Conservation (phyloP, 2,888 invertebrate genomes). For the Drosophila differens region DNA sequence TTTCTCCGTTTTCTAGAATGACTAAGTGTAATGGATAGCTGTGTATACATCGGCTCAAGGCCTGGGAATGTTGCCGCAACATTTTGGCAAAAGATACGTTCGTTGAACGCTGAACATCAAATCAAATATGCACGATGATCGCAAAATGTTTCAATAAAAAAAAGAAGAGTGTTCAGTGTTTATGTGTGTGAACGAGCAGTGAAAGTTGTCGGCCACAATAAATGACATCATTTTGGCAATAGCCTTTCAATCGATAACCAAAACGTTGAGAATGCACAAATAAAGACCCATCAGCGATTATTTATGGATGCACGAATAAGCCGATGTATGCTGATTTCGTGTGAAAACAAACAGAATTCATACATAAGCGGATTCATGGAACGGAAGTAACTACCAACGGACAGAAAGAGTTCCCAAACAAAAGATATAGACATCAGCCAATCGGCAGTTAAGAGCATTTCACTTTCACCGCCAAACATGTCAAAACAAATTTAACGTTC, state of each 20-base stretch:
- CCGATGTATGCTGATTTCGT: conserved; percentile 42
- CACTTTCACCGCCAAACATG: conserved; percentile 82
- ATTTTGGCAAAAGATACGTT: conserved; percentile 27
- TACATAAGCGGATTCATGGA: conserved; percentile 53
- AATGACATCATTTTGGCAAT: conserved; percentile 78
- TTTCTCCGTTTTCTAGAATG: conserved; percentile 23
- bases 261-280: conserved; percentile 29
- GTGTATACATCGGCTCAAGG: neutral
- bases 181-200: conserved; percentile 61
- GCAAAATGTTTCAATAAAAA: conserved; percentile 11
- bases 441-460: conserved; percentile 65
- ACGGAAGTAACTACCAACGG: conserved; percentile 54
- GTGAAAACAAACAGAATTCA: conserved; percentile 61
- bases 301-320: conserved; percentile 46
- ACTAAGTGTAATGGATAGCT: conserved; percentile 17
- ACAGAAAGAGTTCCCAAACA: conserved; percentile 24
- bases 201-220: conserved; percentile 71
- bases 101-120: conserved; percentile 37
- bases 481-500: conserved; percentile 74
- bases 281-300: neutral
- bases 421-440: conserved; percentile 32
- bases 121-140: conserved; percentile 55
- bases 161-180: conserved; percentile 26
- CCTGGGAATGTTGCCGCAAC: conserved; percentile 5
- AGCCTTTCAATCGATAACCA: conserved; percentile 53